These are phyloP conservation scores for Plusia festucae DNA, from an alignment of 2,888 invertebrate species.

Conservation along the genomic window DNA sequence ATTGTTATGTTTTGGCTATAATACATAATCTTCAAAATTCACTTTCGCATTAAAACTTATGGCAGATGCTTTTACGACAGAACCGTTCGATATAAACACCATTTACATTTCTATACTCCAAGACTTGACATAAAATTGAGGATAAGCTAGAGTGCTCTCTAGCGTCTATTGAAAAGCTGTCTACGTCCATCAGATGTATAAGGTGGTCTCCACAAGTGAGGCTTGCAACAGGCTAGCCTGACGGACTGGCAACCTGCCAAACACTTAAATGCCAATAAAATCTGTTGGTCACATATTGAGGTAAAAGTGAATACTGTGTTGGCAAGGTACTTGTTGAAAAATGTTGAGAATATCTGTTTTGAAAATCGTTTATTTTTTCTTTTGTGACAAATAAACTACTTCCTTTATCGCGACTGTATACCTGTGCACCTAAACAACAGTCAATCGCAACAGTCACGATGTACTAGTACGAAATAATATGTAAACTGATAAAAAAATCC, in stretches of 20 bases:
- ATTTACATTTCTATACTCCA: too few species aligned
- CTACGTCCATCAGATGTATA: background rate
- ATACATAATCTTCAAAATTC: too few species aligned
- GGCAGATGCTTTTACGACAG: too few species aligned
- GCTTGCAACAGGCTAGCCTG: constrained; percentile 43
- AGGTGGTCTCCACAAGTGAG: constrained; percentile 7
- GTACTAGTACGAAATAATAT: too few species aligned
- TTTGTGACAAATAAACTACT: background rate
- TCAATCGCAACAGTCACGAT: too few species aligned
- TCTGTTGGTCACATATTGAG: constrained; percentile 30
- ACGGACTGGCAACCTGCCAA: constrained; percentile 43
- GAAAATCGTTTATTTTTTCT: background rate
- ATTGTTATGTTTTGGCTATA: too few species aligned
- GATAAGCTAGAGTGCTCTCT: background rate
- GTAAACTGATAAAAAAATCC: too few species aligned
- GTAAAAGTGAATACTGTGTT: constrained; percentile 8
- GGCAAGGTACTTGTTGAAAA: background rate
- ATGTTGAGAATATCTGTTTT: background rate
- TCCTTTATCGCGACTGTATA: background rate
- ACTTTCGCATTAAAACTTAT: too few species aligned
- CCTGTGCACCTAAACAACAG: too few species aligned
- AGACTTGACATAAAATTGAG: background rate
- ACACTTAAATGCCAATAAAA: constrained; percentile 39
- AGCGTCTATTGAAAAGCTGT: background rate
- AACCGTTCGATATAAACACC: too few species aligned